phyloP scores from a whole-genome alignment of 2,797 vertebrate genomes.

The Darevskia nairensis region DNA sequence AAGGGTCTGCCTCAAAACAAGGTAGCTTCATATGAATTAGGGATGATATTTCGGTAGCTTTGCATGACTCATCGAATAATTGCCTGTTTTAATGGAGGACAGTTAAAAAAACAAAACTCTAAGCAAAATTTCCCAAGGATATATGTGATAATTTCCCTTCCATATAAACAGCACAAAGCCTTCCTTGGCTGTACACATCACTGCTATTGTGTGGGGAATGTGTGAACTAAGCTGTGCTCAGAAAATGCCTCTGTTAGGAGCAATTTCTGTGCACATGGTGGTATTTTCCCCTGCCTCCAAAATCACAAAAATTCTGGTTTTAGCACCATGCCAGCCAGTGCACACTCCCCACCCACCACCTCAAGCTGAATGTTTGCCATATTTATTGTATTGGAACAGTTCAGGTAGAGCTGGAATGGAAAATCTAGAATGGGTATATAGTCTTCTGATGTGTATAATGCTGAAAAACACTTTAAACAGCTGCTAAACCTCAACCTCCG shows the following conservation, averaged over 20 bases:
- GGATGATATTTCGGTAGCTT: not conserved
- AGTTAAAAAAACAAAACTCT: not conserved
- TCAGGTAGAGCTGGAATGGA: too few relatives aligned
- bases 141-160: too few relatives aligned
- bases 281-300: not conserved
- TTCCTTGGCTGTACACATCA: too few relatives aligned
- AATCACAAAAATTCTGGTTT: not conserved
- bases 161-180: too few relatives aligned
- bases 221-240: not conserved
- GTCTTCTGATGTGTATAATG: not conserved
- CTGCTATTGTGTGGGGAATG: not conserved
- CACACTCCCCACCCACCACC: not conserved
- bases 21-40: not conserved
- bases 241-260: not conserved
- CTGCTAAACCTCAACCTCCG: constrained; percentile 7
- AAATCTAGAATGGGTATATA: not conserved
- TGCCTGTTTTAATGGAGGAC: not conserved
- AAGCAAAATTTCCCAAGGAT: too few relatives aligned
- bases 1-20: not conserved
- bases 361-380: not conserved
- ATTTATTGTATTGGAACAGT: not conserved
- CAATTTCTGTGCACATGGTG: not conserved
- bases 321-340: not conserved
- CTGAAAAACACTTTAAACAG: not conserved
- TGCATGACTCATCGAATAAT: not conserved